Conservation (phyloP, 2,113 vertebrate genomes). For the Protobothrops flavoviridis region DNA sequence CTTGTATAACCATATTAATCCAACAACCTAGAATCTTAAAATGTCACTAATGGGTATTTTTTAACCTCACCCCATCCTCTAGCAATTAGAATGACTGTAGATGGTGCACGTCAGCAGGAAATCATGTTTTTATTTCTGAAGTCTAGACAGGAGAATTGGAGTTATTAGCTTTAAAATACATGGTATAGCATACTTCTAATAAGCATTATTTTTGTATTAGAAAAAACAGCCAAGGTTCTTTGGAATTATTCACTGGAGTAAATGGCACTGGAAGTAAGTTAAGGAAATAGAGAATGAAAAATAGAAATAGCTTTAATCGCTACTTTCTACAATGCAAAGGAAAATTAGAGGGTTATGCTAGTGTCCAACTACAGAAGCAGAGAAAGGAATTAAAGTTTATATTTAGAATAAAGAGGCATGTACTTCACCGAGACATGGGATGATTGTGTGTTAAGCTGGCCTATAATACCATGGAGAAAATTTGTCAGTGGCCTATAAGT, state of each 20-base stretch:
- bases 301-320: not conserved
- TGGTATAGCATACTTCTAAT: not conserved
- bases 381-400: not conserved
- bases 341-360: not conserved
- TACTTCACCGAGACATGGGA: not conserved
- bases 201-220: not conserved
- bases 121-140: constrained; percentile 1
- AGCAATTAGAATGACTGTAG: not conserved
- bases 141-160: not conserved
- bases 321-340: not conserved
- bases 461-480: not conserved
- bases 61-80: not conserved
- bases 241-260: not conserved
- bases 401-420: not conserved
- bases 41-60: not conserved
- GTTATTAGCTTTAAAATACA: not conserved
- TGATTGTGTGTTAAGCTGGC: not conserved
- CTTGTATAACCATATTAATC: not conserved
- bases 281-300: not conserved
- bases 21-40: not conserved
- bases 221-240: not conserved
- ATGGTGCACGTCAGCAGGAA: not conserved
- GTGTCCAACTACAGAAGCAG: not conserved
- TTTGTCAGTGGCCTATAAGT: not conserved
- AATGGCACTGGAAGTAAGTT: not conserved